Evolutionary conservation across 92 coral and sea anemone species (phyloP), one percentile per base, ranked within the genome.

Genomic region (Actinostola sp.): DNA sequence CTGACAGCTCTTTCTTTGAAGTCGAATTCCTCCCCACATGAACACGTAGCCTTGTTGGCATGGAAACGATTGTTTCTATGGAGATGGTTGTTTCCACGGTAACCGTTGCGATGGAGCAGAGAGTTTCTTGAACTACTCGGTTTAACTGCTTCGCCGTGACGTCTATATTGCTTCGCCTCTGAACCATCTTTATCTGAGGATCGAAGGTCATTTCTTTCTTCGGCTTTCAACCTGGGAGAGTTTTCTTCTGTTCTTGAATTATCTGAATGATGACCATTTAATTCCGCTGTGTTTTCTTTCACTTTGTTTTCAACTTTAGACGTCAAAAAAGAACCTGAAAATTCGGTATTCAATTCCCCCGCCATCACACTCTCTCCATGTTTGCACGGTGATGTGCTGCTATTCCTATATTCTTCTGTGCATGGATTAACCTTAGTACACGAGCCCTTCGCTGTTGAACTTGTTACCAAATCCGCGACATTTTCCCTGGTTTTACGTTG

Each of bases 11-110:
- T 52, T 55, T 83, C 83, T 43, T 63, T 76, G 44, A 50, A 50
- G 13, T 15, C 16, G 33, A 83, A 83, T 9, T 32, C 52, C 38
- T 83, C 79, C 23, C 88, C 83, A 38, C 88, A 83, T 1, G 88
- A 77, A 63, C 88, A 83, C 34, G 45, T 69, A 10, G 83, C 88
- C 57, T 55, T 70, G 54, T 76, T 76, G 61, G 36, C 19, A 63
- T 64, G 70, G 64, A 51, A 42, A 28, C 43, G 45, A 66, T 21
- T 67, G 27, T 63, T 51, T 49, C 28, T 17, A 10, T 30, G n/a
- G 14, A 57, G 63, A 17, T 23, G 19, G 28, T 27, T 57, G 63
- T 57, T 30, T 6, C 36, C 39, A 57, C 28, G 39, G 39, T 12
- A 21, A 12, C 63, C 39, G 63, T 57, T 57, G 63, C 63, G 26